Evolutionary conservation across 1,140 invertebrate species (phyloP).

Genomic region (Ditylenchus dipsaci): DNA sequence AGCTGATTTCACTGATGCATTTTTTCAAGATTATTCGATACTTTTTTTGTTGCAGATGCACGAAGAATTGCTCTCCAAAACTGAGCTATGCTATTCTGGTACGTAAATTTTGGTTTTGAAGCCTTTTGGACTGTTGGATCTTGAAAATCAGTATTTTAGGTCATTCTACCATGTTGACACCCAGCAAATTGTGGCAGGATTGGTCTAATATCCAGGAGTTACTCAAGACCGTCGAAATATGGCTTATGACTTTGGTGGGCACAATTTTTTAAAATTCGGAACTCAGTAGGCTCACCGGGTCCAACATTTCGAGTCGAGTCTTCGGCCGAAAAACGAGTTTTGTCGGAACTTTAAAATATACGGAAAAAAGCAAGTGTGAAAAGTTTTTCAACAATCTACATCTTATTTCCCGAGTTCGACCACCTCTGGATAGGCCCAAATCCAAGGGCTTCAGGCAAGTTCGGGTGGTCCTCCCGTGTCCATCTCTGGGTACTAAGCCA

Average conservation of each 20-base stretch:
- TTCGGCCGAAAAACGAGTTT: too few relatives aligned
- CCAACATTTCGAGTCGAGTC: too few relatives aligned
- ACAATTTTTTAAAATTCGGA: not conserved
- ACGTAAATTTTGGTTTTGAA: not conserved
- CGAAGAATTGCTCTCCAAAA: constrained; percentile 5
- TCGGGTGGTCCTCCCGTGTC: too few relatives aligned
- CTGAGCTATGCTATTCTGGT: constrained; percentile 46
- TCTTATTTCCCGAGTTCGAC: too few relatives aligned
- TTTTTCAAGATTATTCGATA: too few relatives aligned
- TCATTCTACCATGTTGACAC: constrained; percentile 49
- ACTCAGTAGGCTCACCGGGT: not conserved
- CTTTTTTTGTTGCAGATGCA: constrained; percentile 16
- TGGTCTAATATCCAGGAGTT: constrained; percentile 37
- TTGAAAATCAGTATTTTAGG: not conserved
- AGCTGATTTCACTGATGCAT: too few relatives aligned
- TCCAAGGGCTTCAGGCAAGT: too few relatives aligned
- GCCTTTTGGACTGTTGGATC: not conserved
- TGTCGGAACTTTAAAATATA: too few relatives aligned
- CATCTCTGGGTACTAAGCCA: too few relatives aligned
- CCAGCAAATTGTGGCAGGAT: constrained; percentile 48
- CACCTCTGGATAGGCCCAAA: too few relatives aligned
- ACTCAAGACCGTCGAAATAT: constrained; percentile 40
- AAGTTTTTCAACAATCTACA: too few relatives aligned
- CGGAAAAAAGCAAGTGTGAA: too few relatives aligned
- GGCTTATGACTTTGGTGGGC: constrained; percentile 28